Evolutionary conservation across 2,797 vertebrate genomes (phyloP), one percentile per base, ranked within the genome.

Genomic region (Pantherophis alleghaniensis): DNA sequence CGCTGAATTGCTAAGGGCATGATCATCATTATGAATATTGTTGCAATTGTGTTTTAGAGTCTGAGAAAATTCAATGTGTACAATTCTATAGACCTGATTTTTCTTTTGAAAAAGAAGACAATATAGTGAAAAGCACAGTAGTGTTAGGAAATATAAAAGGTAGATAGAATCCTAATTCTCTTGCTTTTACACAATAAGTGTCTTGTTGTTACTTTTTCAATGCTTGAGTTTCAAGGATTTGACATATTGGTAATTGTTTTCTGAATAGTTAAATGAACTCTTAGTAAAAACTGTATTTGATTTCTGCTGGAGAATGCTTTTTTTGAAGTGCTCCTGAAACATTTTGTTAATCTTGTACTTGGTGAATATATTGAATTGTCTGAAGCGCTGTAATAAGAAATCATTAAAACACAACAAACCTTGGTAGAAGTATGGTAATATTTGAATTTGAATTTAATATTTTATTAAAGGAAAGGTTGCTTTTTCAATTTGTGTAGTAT

Each of bases 381-480:
- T 90, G 5, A 0, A n/a, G 51, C 79, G 26, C 0, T 20, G 22
- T 51, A 86, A 63, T 42, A 91, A 55, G 32, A 18, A 93, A 93
- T 28, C 93, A 95, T 47, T 90, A 79, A 95, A 89, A 91, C 55
- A 94, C 56, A 91, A 94, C 63, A 90, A 90, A 95, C 92, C 7
- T 59, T 83, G 59, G 86, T 87, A 79, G 92, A 93, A 87, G 42
- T 92, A 94, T 56, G 16, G 59, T 89, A 93, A 89, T 93, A 89
- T 89, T 83, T 91, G 94, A 95, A 95, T 94, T 90, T 94, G 86
- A n/a, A 83, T 95, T 92, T 95, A 92, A 94, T 95, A 95, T 83
- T 96, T 95, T 93, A 95, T 88, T 91, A 94, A 93, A 94, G 92
- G 90, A 93, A 96, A 94, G 83, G 69, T 91, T 95, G 92, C 89